These are phyloP conservation scores for Frankliniella intonsa DNA, from an alignment of 2,888 invertebrate species.

Conservation along the genomic window DNA sequence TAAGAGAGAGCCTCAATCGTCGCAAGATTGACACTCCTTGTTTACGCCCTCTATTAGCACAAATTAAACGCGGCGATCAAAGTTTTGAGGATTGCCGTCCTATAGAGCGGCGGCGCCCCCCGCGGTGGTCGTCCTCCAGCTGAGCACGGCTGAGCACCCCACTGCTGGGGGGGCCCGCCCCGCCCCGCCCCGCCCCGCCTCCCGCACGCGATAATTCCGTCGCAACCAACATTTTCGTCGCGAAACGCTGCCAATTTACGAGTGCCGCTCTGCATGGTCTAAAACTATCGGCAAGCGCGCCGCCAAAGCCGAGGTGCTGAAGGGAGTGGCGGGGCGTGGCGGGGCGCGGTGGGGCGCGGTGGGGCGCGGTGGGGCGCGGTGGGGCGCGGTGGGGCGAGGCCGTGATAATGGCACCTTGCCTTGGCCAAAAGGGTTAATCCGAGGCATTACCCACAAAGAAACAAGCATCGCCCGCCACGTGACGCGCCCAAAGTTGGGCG, in stretches of 20 bases:
- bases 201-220: not conserved
- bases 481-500: conserved; percentile 11
- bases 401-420: conserved; percentile 8
- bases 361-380: not conserved
- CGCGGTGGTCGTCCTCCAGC: too few relatives aligned
- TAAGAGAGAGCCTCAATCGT: not conserved
- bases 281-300: too few relatives aligned
- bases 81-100: too few relatives aligned
- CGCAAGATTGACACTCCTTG: too few relatives aligned
- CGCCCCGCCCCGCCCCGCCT: not conserved
- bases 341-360: not conserved
- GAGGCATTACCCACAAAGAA: conserved; percentile 15
- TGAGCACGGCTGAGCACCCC: not conserved
- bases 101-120: too few relatives aligned
- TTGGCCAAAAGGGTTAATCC: not conserved
- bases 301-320: too few relatives aligned
- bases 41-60: too few relatives aligned
- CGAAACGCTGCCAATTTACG: too few relatives aligned
- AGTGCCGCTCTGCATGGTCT: too few relatives aligned
- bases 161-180: not conserved
- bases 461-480: conserved; percentile 2
- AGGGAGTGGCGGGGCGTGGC: not conserved
- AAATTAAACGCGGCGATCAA: too few relatives aligned
- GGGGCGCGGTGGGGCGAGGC: not conserved
- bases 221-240: too few relatives aligned